Conservation (phyloP, 2,797 vertebrate species). For the Okamejei kenojei region DNA sequence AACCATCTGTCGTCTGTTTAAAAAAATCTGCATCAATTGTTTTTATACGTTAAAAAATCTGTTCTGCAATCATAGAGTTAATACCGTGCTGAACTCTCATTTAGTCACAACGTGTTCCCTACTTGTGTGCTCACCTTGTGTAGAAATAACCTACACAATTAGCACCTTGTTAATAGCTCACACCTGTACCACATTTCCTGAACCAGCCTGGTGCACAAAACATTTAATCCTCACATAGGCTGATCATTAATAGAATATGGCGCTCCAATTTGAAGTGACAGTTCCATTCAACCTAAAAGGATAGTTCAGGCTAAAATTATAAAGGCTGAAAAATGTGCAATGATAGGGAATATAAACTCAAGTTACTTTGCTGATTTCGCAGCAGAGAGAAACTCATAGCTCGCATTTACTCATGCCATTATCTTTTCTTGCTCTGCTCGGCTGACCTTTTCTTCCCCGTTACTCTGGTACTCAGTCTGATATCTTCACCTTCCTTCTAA, state of each 20-base stretch:
- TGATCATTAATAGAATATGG: background rate
- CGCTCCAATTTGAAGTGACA: background rate
- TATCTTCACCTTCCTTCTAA: background rate
- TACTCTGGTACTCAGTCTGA: background rate
- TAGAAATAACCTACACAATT: conserved; percentile 5
- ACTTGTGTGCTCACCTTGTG: background rate
- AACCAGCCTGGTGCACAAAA: background rate
- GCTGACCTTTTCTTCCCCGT: background rate
- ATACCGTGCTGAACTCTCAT: background rate
- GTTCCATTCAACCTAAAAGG: no score
- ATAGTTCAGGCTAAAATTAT: no score
- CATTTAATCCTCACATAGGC: background rate
- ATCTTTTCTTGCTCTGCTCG: background rate
- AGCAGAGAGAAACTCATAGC: background rate
- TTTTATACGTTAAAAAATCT: background rate
- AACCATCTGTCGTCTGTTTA: background rate
- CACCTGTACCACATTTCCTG: background rate
- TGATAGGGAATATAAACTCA: background rate
- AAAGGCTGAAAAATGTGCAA: background rate
- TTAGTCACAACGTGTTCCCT: background rate
- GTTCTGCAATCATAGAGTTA: background rate
- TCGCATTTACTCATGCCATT: background rate
- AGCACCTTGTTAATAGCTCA: conserved; percentile 6
- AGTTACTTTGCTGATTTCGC: background rate
- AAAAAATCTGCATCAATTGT: background rate